phyloP scores from a whole-genome alignment of 2,888 invertebrate species.

The Pandemis cinnamomeana region DNA sequence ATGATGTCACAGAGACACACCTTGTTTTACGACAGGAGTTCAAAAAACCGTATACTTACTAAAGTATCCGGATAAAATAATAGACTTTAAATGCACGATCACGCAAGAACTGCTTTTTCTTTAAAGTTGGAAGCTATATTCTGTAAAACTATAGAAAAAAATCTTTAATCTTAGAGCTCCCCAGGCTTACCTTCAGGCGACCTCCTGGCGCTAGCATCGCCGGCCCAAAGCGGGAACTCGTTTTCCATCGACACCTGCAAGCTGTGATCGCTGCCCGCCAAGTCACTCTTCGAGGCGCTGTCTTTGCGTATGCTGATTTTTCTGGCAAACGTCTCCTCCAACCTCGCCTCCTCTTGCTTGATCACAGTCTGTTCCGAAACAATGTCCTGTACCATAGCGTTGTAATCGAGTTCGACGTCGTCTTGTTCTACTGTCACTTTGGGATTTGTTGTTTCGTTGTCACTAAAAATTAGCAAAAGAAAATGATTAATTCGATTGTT shows the following conservation, averaged over 20 bases:
- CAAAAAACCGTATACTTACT: too few species aligned
- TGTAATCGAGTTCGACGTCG: slow-evolving; percentile 86
- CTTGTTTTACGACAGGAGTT: too few species aligned
- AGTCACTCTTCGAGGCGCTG: slow-evolving; percentile 41
- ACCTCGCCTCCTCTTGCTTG: slow-evolving; percentile 24
- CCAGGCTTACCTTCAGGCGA: slow-evolving; percentile 89
- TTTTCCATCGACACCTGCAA: slow-evolving; percentile 59
- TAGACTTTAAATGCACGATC: too few species aligned
- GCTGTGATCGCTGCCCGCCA: slow-evolving; percentile 65
- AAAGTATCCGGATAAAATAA: too few species aligned
- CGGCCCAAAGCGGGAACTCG: slow-evolving; percentile 84
- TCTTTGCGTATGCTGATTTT: slow-evolving; percentile 53
- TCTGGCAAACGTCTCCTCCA: slow-evolving; percentile 55
- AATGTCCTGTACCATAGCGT: slow-evolving; percentile 44
- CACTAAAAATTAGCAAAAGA: slow-evolving; percentile 72
- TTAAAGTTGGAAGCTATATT: not conserved
- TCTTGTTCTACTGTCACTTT: slow-evolving; percentile 93
- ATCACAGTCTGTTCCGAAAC: slow-evolving; percentile 18
- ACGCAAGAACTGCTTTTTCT: too few species aligned
- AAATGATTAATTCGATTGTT: not conserved
- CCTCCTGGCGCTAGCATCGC: slow-evolving; percentile 88
- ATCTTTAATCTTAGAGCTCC: not conserved
- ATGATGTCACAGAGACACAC: too few species aligned
- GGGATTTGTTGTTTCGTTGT: slow-evolving; percentile 89
- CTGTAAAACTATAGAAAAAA: not conserved